phyloP scores from a whole-genome alignment of 2,113 vertebrate genomes.

The Origma solitaria region DNA sequence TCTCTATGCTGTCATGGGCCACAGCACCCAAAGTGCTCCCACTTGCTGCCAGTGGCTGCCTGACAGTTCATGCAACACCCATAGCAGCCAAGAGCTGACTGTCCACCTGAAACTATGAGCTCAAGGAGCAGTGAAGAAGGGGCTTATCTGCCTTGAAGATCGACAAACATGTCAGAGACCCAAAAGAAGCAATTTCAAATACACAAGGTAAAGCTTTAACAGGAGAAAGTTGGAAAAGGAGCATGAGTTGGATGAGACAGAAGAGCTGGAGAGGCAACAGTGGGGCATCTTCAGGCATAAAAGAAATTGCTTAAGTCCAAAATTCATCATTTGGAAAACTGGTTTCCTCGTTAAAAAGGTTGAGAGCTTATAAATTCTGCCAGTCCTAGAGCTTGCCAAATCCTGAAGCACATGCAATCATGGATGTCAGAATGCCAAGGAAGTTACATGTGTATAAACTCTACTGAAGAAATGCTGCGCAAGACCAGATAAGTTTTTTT shows the following conservation, averaged over 20 bases:
- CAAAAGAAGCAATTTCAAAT: background rate
- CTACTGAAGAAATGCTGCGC: background rate
- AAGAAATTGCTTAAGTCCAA: background rate
- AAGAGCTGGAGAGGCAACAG: background rate
- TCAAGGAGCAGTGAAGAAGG: background rate
- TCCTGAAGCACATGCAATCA: background rate
- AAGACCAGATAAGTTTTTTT: background rate
- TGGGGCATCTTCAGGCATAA: background rate
- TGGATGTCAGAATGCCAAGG: background rate
- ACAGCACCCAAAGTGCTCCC: background rate
- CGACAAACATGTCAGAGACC: background rate
- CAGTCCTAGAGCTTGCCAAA: background rate
- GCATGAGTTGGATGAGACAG: background rate
- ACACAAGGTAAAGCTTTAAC: background rate
- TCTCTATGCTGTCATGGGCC: background rate
- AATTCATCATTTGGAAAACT: background rate
- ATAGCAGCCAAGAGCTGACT: accelerated
- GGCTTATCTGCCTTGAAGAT: background rate
- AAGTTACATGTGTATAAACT: background rate
- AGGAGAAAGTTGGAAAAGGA: background rate
- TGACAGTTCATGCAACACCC: background rate
- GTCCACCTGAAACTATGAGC: background rate
- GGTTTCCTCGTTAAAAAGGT: background rate
- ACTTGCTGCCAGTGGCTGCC: background rate
- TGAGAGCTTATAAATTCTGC: background rate